Conservation (phyloP, 2,888 invertebrate species). For the Liopterus haemorrhoidalis region DNA sequence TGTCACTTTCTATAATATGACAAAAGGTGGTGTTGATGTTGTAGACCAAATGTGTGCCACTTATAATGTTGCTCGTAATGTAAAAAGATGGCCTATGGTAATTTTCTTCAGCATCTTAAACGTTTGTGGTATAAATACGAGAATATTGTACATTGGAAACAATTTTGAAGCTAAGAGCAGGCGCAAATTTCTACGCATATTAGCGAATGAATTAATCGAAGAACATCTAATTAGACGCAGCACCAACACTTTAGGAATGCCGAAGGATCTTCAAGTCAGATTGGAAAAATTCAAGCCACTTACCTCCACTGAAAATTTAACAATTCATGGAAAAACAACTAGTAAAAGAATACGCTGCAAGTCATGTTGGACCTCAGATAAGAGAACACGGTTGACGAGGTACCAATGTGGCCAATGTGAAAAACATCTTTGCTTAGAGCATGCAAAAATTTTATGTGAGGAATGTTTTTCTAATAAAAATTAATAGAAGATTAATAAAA, state of each 20-base stretch:
- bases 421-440: too few relatives aligned
- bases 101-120: conserved; percentile 6
- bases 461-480: too few relatives aligned
- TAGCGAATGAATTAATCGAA: neutral
- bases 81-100: conserved; percentile 2
- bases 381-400: too few relatives aligned
- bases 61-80: conserved; percentile 4
- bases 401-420: too few relatives aligned
- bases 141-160: neutral
- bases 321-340: too few relatives aligned
- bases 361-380: too few relatives aligned
- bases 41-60: conserved; percentile 5
- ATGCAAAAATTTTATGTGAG: too few relatives aligned
- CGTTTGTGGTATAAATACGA: neutral
- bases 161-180: conserved; percentile 1
- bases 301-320: neutral
- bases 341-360: too few relatives aligned
- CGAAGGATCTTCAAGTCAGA: neutral
- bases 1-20: conserved; percentile 4
- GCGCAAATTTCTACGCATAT: neutral
- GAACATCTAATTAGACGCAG: conserved; percentile 2
- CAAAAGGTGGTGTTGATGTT: conserved; percentile 2
- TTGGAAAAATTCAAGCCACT: neutral
- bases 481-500: too few relatives aligned
- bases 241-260: neutral